Base-by-base conservation (phyloP, 2,113 vertebrate species). In the Pontoporia blainvillei region DNA sequence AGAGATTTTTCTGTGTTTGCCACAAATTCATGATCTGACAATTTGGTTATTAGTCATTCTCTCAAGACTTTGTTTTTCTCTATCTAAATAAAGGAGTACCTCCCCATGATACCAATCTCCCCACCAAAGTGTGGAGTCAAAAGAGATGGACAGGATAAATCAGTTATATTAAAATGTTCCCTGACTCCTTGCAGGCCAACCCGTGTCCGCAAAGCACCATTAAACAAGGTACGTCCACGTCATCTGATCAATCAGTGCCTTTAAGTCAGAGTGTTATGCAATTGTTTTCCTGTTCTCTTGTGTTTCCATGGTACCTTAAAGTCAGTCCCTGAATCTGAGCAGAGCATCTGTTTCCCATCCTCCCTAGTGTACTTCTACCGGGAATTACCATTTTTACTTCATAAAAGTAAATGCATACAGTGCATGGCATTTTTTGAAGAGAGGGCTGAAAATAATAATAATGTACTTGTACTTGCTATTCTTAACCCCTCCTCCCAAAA, bases 381-480 rank as follows among this genome's bases (percentile, higher is more conserved):
- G 86, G 95, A 97, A 96, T 96, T 92, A 62, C 72, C 90, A 86
- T 96, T 97, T 97, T 97, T 97, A 86, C 94, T 93, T 62, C 93
- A 91, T 83, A 69, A 72, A 87, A 96, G 71, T 85, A 96, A 95
- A 97, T 84, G 39, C 81, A 95, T 95, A 93, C 61, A 27, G 57
- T 93, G 17, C 15, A 49, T 88, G 92, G n/a, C 71, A 83, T 78
- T 96, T 96, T 86, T 97, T 96, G 34, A 93, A 97, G 84, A 96
- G 86, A 91, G 69, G 85, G 72, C 61, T 96, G 87, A 97, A 98
- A 98, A 97, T 96, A 98, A 97, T 97, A 97, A 97, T 97, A 96
- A 97, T 93, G 95, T 98, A 95, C 86, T 96, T 84, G 54, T 78
- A 49, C 54, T 90, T 96, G 49, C 97, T 98, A 97, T 98, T 98